Conservation (phyloP, 2,888 invertebrate species). For the Nomada hirtipes region DNA sequence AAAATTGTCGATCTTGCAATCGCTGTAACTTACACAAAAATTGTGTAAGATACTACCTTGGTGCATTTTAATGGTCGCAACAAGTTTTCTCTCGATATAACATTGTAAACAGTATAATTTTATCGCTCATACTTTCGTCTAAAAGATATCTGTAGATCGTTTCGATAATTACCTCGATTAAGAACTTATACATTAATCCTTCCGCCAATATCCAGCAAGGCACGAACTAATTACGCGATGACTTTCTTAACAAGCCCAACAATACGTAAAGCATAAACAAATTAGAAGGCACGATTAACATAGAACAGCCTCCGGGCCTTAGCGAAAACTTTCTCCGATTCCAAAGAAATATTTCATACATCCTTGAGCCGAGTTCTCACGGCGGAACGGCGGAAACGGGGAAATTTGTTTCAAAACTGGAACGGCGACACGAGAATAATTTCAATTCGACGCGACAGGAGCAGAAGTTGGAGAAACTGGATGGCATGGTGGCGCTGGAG, state of each 20-base stretch:
- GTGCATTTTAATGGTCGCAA: no score
- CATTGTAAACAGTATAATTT: no score
- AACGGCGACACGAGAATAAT: slow-evolving; percentile 2
- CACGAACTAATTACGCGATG: no score
- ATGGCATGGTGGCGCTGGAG: slow-evolving; percentile 78
- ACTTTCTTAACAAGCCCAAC: background rate
- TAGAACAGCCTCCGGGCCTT: no score
- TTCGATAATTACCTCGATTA: background rate
- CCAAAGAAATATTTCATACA: slow-evolving; percentile 47
- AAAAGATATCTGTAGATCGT: background rate
- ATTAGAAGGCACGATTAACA: slow-evolving; percentile 7
- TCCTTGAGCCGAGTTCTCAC: background rate
- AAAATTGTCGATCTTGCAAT: no score
- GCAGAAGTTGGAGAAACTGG: slow-evolving; percentile 80
- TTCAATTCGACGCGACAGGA: slow-evolving; percentile 75
- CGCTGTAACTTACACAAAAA: no score
- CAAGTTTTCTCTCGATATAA: no score
- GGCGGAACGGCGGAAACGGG: background rate
- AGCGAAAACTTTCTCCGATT: background rate
- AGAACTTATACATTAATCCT: background rate
- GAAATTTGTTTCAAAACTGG: slow-evolving; percentile 4
- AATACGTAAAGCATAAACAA: background rate
- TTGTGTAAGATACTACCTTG: no score
- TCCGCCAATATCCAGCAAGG: no score
- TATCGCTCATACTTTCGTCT: background rate